Base-by-base conservation (phyloP, 2,888 invertebrate genomes). In the Tribolium freemani region DNA sequence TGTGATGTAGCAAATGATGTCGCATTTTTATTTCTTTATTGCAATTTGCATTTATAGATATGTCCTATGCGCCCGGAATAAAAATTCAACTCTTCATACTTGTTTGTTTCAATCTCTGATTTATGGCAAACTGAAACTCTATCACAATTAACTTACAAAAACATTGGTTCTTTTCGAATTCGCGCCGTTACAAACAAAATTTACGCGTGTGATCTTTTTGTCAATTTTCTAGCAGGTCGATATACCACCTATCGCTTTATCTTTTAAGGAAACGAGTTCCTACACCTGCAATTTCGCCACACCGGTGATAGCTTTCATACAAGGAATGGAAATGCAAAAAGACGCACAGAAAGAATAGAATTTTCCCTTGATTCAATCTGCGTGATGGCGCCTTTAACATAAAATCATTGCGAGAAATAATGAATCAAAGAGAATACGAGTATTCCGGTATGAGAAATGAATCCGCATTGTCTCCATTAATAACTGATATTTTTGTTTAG, bases 11-110 rank as follows among this genome's bases (percentile, higher is more conserved):
- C 73, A 72, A 76, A 69, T 71, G 73, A 71, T 46, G 75, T 69
- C 69, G 69, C 73, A 72, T 72, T 75, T 76, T 76, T 76, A 75
- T 76, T 76, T 67, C 70, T 72, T 44, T 70, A 69, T 72, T 74
- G 69, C 73, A 76, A 76, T 76, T 76, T 76, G 72, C 76, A 75
- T 76, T 75, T 75, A 76, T 76, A 76, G 75, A 75, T 76, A 75
- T 67, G 72, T 68, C 38, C 31, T 70, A 61, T 75, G 72, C 64
- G 75, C 67, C 69, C 60, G 60, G 75, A 76, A 75, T 75, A 74
- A 72, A 72, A 76, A 76, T 76, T 75, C 60, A 70, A 68, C 44
- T 30, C 9, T 60, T 31, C 48, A 44, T 13, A n/a, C 54, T 38
- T 61, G 57, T 57, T 64, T 71, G 57, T 64, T 71, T 64, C 71